Conservation (phyloP, 2,797 vertebrate genomes). For the Microctenopoma lineatum region DNA sequence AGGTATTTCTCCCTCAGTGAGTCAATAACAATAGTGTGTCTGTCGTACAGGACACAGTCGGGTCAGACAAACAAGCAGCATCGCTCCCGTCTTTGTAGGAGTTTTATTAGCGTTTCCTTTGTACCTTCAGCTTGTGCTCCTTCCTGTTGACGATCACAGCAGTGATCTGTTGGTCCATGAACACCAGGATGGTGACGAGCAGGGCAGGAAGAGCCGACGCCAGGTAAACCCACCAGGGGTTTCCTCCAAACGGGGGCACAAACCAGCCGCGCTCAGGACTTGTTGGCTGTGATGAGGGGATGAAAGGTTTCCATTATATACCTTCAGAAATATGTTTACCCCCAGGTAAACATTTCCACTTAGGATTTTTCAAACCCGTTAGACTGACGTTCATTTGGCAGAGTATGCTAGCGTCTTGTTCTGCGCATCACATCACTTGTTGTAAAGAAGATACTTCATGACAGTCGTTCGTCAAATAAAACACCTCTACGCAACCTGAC, state of each 20-base stretch:
- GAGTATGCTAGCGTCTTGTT: too few relatives aligned
- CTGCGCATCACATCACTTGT: too few relatives aligned
- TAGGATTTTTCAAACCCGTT: too few relatives aligned
- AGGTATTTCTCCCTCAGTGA: background rate
- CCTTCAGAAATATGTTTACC: too few relatives aligned
- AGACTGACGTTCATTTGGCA: too few relatives aligned
- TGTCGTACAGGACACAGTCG: too few relatives aligned
- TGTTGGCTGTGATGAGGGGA: conserved; percentile 85
- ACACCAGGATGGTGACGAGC: conserved; percentile 96
- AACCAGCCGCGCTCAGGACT: conserved; percentile 94
- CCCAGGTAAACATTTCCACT: too few relatives aligned
- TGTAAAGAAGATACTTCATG: too few relatives aligned
- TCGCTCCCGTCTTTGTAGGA: too few relatives aligned
- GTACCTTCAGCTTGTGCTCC: conserved; percentile 96
- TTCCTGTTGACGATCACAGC: conserved; percentile 98
- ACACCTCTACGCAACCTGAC: conserved; percentile 5
- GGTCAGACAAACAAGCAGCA: too few relatives aligned
- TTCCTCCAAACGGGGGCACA: conserved; percentile 92
- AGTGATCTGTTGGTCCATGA: conserved; percentile 99
- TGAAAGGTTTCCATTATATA: background rate
- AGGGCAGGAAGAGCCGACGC: conserved; percentile 92
- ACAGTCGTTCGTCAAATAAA: too few relatives aligned
- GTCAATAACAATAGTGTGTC: conserved; percentile 44
- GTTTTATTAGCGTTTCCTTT: background rate
- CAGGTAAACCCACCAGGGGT: conserved; percentile 98